Base-by-base conservation (phyloP, 2,888 invertebrate genomes). In the Sesia bembeciformis region DNA sequence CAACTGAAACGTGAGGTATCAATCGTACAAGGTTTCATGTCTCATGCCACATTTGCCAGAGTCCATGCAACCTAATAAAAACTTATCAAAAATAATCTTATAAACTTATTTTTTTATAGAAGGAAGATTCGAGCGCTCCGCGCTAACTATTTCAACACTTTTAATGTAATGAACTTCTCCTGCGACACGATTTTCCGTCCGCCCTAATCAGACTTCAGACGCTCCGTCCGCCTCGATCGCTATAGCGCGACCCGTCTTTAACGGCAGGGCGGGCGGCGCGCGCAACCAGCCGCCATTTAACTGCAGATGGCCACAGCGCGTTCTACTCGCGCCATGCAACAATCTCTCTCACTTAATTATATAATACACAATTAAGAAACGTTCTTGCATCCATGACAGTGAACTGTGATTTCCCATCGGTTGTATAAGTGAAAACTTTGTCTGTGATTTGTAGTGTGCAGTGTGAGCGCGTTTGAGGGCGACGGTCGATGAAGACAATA, bases 261-360 rank as follows among this genome's bases (percentile, higher is more conserved):
- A 70, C 61, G 70, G 65, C 70, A 76, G 85, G 86, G 86, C 85
- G 85, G 81, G 70, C 73, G 78, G 87, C 87, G 87, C 86, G 86
- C 87, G 86, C 87, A 84, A 0, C 56, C 69, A 62, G 60, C 82
- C 76, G 86, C 86, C 86, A 86, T 87, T 85, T 75, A 71, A 78
- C 85, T 80, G 86, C 87, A 87, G 84, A 85, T 78, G 77, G 71
- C 60, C 66, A 60, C 72, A 75, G 81, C 83, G 83, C 85, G 85
- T 62, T 70, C 59, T 60, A 57, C 71, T 72, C 83, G 86, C 81
- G 78, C 76, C 84, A 84, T 83, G 85, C 50, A 50, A 50, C 50
- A 39, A 50, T 39, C 50, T 38, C 7, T 39, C 60, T 66, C 63
- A 61, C 59, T 62, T 65, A 75, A 73, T 83, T 82, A 84, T 74